phyloP scores from a whole-genome alignment of 2,888 invertebrate genomes.

The Yponomeuta cagnagella region DNA sequence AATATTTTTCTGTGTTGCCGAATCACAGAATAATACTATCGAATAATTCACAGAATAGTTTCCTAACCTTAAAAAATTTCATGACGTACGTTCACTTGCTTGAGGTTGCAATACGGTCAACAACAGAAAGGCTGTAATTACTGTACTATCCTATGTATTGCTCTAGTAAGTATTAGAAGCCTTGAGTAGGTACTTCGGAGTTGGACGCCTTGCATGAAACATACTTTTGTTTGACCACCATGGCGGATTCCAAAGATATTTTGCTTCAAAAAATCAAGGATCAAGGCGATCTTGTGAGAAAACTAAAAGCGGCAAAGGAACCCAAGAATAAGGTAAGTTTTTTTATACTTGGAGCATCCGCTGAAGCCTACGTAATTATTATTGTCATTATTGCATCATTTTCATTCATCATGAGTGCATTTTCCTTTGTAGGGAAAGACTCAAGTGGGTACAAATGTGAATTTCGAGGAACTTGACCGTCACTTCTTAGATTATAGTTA shows the following conservation, averaged over 20 bases:
- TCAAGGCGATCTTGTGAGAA: slow-evolving; percentile 88
- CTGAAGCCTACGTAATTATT: slow-evolving; percentile 9
- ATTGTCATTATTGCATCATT: slow-evolving; percentile 35
- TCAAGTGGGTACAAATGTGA: slow-evolving; percentile 24
- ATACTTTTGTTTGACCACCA: slow-evolving; percentile 26
- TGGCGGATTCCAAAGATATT: slow-evolving; percentile 56
- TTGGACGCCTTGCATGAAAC: slow-evolving; percentile 13
- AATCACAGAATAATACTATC: no score
- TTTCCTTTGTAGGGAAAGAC: slow-evolving; percentile 50
- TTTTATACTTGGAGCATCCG: not conserved
- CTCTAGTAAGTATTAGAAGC: slow-evolving; percentile 35
- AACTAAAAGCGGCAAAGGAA: slow-evolving; percentile 87
- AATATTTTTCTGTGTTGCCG: no score
- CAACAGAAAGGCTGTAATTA: slow-evolving; percentile 37
- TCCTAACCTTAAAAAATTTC: no score
- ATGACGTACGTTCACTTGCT: not conserved
- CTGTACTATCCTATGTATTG: slow-evolving; percentile 34
- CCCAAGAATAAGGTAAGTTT: slow-evolving; percentile 81
- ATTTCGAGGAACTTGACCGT: slow-evolving; percentile 51
- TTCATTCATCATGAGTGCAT: slow-evolving; percentile 22
- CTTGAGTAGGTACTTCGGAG: slow-evolving; percentile 31
- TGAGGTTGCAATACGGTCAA: not conserved
- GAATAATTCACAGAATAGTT: no score
- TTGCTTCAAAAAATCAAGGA: slow-evolving; percentile 62
- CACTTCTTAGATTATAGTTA: slow-evolving; percentile 75